Conservation (phyloP, 2,888 invertebrate genomes). For the Trisateles emortualis region DNA sequence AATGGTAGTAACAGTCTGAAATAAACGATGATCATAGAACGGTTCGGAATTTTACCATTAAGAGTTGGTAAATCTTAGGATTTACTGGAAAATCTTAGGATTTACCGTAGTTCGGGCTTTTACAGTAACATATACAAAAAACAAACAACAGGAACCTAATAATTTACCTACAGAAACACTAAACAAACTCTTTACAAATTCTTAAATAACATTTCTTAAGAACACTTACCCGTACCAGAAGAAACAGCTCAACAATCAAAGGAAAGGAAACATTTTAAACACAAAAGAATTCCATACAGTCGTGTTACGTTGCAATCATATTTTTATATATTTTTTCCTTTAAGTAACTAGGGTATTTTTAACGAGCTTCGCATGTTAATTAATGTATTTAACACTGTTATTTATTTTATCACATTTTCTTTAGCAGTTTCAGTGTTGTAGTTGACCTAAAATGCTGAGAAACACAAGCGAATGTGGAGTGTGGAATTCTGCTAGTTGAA, state of each 20-base stretch:
- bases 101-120: no score
- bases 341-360: constrained; percentile 29
- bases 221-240: constrained; percentile 4
- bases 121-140: no score
- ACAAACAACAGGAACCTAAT: neutral
- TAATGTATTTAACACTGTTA: constrained; percentile 47
- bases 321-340: constrained; percentile 26
- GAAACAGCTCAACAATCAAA: constrained; percentile 23
- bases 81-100: no score
- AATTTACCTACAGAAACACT: neutral
- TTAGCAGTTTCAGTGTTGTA: constrained; percentile 25
- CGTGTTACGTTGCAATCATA: constrained; percentile 44
- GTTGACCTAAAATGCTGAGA: constrained; percentile 38
- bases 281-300: constrained; percentile 31
- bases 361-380: constrained; percentile 51
- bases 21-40: no score
- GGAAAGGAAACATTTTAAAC: constrained; percentile 20
- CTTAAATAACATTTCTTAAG: constrained; percentile 11
- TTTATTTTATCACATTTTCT: constrained; percentile 47
- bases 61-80: no score
- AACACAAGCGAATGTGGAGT: constrained; percentile 19
- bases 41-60: no score
- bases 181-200: constrained; percentile 8
- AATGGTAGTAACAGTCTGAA: no score
- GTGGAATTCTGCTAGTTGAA: constrained; percentile 22